A percentile compares a stretch with the other conserved stretches of the same genome.
Conservation (phyloP, 2,888 invertebrate genomes). For the Gryllus longicercus region DNA sequence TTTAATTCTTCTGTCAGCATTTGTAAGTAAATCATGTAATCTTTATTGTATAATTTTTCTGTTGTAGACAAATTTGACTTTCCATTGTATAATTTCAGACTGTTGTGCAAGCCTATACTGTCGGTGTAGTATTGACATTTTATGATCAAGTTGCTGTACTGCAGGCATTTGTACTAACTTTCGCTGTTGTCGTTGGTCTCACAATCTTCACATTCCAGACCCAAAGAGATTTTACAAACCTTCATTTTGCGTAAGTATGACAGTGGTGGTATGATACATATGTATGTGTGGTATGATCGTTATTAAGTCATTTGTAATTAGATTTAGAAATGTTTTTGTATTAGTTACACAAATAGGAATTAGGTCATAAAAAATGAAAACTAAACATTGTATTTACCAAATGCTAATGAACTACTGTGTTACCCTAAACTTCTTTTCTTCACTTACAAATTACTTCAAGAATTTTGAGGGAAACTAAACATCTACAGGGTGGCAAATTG, state of each 20-base stretch:
- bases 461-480: too few species aligned
- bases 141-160: slow-evolving; percentile 72
- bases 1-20: slow-evolving; percentile 70
- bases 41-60: background rate
- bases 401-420: too few species aligned
- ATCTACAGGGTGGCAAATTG: too few species aligned
- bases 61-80: slow-evolving; percentile 18
- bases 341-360: too few species aligned
- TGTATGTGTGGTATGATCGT: too few species aligned
- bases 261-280: too few species aligned
- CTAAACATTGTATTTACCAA: too few species aligned
- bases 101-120: slow-evolving; percentile 69
- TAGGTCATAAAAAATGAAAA: too few species aligned
- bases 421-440: too few species aligned
- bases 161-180: slow-evolving; percentile 73
- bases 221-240: slow-evolving; percentile 75
- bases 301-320: too few species aligned
- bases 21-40: slow-evolving; percentile 59
- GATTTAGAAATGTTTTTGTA: too few species aligned
- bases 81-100: slow-evolving; percentile 58
- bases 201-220: slow-evolving; percentile 83
- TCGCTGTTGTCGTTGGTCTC: slow-evolving; percentile 68
- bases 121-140: slow-evolving; percentile 75
- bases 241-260: slow-evolving; percentile 66
- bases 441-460: too few species aligned